These are phyloP conservation scores for Achatina immaculata DNA, from an alignment of 1,140 invertebrate genomes.

Conservation along the genomic window DNA sequence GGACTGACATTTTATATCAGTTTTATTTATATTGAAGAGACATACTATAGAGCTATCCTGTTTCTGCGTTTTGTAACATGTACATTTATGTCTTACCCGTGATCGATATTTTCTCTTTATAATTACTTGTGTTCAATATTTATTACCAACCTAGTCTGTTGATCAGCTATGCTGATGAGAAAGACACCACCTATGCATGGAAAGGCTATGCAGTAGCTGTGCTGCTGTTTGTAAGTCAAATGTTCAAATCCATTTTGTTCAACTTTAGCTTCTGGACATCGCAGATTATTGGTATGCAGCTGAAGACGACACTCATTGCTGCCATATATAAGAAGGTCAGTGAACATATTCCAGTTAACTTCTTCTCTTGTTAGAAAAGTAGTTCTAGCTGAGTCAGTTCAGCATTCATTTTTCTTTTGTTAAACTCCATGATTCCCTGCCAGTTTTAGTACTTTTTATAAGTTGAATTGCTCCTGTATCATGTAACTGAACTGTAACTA, in stretches of 20 bases:
- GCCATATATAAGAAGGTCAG: conserved; percentile 90
- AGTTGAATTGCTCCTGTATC: too few relatives aligned
- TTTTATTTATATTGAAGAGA: too few relatives aligned
- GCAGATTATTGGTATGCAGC: conserved; percentile 84
- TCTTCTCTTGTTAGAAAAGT: neutral
- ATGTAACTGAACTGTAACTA: too few relatives aligned
- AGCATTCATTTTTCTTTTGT: too few relatives aligned
- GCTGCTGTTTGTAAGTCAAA: conserved; percentile 81
- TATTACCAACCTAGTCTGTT: conserved; percentile 19
- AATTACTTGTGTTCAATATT: neutral
- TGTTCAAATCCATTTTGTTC: conserved; percentile 86
- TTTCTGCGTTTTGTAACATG: too few relatives aligned
- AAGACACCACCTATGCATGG: conserved; percentile 74
- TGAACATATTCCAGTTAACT: neutral
- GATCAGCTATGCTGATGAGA: conserved; percentile 34
- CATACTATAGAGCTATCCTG: too few relatives aligned
- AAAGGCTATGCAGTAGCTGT: conserved; percentile 87
- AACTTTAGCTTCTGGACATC: conserved; percentile 64
- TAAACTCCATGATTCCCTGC: too few relatives aligned
- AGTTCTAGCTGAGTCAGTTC: too few relatives aligned
- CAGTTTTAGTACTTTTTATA: too few relatives aligned
- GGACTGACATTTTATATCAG: too few relatives aligned
- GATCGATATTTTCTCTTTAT: too few relatives aligned
- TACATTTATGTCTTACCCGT: too few relatives aligned
- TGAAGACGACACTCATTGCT: conserved; percentile 91